phyloP scores from a whole-genome alignment of 2,113 vertebrate genomes.

The Micromys minutus region DNA sequence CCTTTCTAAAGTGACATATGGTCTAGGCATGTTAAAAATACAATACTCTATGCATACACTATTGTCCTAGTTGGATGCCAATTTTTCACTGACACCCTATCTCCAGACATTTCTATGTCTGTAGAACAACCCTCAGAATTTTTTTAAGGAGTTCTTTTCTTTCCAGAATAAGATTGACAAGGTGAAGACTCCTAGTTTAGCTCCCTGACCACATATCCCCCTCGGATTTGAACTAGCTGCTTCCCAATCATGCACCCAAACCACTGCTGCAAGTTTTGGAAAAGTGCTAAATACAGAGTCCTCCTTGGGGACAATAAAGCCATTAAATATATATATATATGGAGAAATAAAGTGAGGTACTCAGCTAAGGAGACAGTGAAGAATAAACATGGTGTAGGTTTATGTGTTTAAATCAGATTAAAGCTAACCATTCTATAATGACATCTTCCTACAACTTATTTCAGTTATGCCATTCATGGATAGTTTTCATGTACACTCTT shows the following conservation, averaged over 20 bases:
- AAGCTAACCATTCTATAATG: not conserved
- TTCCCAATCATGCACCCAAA: not conserved
- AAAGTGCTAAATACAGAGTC: no score
- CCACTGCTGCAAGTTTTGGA: no score
- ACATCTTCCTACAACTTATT: slow-evolving; percentile 2
- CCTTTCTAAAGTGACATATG: not conserved
- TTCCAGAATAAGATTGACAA: not conserved
- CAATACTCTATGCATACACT: not conserved
- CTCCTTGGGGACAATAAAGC: no score
- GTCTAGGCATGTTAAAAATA: not conserved
- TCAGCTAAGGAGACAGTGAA: no score
- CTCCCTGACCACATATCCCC: not conserved
- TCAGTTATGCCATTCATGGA: not conserved
- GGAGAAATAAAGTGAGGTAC: no score
- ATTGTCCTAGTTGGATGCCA: not conserved
- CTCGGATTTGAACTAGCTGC: not conserved
- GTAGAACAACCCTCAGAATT: no score
- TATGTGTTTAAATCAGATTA: not conserved
- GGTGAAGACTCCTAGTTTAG: not conserved
- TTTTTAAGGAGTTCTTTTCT: not conserved
- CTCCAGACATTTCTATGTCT: not conserved
- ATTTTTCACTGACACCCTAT: not conserved
- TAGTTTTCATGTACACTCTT: slow-evolving; percentile 22
- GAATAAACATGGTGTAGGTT: not conserved
- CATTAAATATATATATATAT: no score